These are phyloP conservation scores for Drosophila subobscura DNA, from an alignment of 1,140 invertebrate species.

Conservation along the genomic window DNA sequence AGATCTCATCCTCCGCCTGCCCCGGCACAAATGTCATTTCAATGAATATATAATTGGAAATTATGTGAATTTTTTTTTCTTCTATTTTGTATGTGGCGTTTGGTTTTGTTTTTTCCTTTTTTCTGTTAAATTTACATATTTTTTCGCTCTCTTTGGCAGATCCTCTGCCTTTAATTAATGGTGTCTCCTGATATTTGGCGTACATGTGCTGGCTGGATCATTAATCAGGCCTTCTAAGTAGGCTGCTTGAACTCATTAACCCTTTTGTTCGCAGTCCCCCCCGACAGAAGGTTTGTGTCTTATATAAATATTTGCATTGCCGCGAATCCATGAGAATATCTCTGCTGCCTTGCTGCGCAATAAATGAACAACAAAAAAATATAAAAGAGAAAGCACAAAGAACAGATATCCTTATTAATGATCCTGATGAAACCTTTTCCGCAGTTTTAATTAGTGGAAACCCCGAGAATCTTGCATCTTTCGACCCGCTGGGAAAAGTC, in stretches of 20 bases:
- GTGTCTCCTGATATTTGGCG: constrained; percentile 52
- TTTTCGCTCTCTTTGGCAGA: constrained; percentile 36
- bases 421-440: constrained; percentile 51
- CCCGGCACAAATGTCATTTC: constrained; percentile 78
- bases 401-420: constrained; percentile 78
- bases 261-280: constrained; percentile 74
- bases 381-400: constrained; percentile 22
- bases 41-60: constrained; percentile 83
- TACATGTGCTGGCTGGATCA: constrained; percentile 63
- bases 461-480: constrained; percentile 21
- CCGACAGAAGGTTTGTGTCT: constrained; percentile 60
- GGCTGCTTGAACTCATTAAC: constrained; percentile 77
- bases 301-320: constrained; percentile 83
- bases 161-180: constrained; percentile 72
- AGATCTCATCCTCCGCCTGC: constrained; percentile 23
- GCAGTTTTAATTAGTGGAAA: constrained; percentile 69
- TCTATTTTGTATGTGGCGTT: constrained; percentile 22
- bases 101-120: constrained; percentile 42
- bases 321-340: constrained; percentile 42
- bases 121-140: constrained; percentile 63
- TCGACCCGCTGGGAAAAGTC: constrained; percentile 45
- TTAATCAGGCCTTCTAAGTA: constrained; percentile 77
- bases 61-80: constrained; percentile 56
- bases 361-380: constrained; percentile 19
- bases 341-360: constrained; percentile 29